phyloP scores from a whole-genome alignment of 2,797 vertebrate genomes.

The Monodelphis domestica region DNA sequence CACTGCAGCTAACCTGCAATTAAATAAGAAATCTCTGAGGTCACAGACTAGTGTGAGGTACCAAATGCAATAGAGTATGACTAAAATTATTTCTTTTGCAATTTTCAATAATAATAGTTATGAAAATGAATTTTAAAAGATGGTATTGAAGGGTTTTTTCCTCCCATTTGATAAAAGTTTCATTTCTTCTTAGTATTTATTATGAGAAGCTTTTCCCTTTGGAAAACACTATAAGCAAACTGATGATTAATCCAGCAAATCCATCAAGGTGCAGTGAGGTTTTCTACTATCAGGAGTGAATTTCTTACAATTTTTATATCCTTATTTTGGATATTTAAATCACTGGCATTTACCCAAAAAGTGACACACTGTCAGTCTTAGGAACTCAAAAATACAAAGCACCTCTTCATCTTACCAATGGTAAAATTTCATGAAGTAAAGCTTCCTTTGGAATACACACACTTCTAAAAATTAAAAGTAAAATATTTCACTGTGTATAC shows the following conservation, averaged over 20 bases:
- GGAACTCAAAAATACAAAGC: constrained; percentile 51
- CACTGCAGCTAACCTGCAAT: constrained; percentile 20
- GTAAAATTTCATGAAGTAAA: constrained; percentile 54
- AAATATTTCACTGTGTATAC: constrained; percentile 79
- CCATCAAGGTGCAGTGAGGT: constrained; percentile 46
- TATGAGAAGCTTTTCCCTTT: constrained; percentile 3
- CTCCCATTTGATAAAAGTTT: constrained; percentile 32
- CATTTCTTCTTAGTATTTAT: constrained; percentile 18
- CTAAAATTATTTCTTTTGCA: constrained; percentile 34
- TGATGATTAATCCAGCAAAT: constrained; percentile 43
- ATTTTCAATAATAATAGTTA: constrained; percentile 29
- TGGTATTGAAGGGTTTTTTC: constrained; percentile 45
- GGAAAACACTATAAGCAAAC: neutral
- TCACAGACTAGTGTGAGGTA: constrained; percentile 35
- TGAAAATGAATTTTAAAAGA: constrained; percentile 30
- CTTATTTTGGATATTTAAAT: neutral
- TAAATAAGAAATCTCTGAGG: constrained; percentile 46
- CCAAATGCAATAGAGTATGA: constrained; percentile 15
- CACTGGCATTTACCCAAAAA: neutral
- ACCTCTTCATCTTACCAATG: constrained; percentile 19
- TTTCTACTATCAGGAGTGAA: constrained; percentile 36
- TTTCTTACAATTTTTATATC: constrained; percentile 39
- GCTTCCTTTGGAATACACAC: constrained; percentile 65
- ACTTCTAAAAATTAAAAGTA: constrained; percentile 79
- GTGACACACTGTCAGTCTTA: constrained; percentile 43